Conservation (phyloP, 2,888 invertebrate species). For the Plebejus melissa region DNA sequence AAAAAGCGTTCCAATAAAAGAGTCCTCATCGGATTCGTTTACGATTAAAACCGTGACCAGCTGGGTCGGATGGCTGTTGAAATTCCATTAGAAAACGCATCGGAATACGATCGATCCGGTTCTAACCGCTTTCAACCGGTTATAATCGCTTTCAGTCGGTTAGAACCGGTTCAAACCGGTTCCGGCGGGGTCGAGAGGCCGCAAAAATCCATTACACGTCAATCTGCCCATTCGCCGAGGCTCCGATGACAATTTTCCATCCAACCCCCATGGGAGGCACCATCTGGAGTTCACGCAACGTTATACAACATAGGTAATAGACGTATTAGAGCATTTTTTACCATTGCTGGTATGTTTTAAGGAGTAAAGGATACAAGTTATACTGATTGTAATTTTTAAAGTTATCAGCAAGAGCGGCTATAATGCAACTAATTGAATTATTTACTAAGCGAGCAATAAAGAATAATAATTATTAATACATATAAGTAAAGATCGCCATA, state of each 20-base stretch:
- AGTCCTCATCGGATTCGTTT: conserved; percentile 4
- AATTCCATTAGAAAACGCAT: conserved; percentile 13
- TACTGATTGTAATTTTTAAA: too few relatives aligned
- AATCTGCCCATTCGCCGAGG: conserved; percentile 43
- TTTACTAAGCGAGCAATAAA: too few relatives aligned
- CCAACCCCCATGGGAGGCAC: not conserved
- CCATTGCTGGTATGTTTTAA: not conserved
- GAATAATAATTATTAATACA: too few relatives aligned
- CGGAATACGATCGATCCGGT: not conserved
- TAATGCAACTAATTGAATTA: too few relatives aligned
- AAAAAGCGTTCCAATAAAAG: not conserved
- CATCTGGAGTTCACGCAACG: not conserved
- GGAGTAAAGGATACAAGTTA: not conserved
- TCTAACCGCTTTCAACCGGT: conserved; percentile 31
- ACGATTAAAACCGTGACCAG: conserved; percentile 15
- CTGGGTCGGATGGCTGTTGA: conserved; percentile 3
- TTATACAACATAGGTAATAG: not conserved
- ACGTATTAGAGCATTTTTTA: not conserved
- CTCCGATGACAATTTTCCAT: not conserved
- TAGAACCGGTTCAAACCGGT: conserved; percentile 42
- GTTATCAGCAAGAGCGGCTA: too few relatives aligned
- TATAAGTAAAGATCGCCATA: too few relatives aligned
- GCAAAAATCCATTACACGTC: conserved; percentile 73
- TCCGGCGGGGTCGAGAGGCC: conserved; percentile 49
- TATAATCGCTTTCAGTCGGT: conserved; percentile 37